Conservation (phyloP, 1,140 invertebrate species). For the Tetragonula clypearis region DNA sequence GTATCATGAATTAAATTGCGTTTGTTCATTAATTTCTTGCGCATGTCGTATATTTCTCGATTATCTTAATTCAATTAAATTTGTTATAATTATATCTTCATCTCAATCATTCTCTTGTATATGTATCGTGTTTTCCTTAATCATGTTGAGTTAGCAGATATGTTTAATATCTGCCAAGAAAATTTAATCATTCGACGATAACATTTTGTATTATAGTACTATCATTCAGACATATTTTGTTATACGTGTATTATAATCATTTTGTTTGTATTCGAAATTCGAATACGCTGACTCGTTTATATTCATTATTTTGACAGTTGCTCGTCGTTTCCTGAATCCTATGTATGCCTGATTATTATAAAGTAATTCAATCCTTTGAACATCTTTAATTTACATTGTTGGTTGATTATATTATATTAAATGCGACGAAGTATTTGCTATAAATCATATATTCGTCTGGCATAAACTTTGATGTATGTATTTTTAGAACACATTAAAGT, state of each 20-base stretch:
- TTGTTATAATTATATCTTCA: conserved; percentile 80
- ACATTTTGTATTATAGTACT: conserved; percentile 56
- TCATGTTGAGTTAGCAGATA: conserved; percentile 54
- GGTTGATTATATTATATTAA: conserved; percentile 25
- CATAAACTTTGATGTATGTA: conserved; percentile 3
- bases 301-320: conserved; percentile 60
- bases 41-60: conserved; percentile 79
- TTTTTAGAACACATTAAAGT: not conserved
- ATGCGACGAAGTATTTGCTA: conserved; percentile 44
- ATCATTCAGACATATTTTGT: conserved; percentile 51
- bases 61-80: conserved; percentile 78
- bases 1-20: conserved; percentile 35
- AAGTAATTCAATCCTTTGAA: not conserved
- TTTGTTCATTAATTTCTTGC: conserved; percentile 56
- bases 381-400: not conserved
- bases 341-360: conserved; percentile 13
- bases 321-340: conserved; percentile 52
- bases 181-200: conserved; percentile 56
- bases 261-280: conserved; percentile 47
- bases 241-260: conserved; percentile 44
- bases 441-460: conserved; percentile 42
- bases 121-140: conserved; percentile 64
- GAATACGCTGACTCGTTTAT: conserved; percentile 28
- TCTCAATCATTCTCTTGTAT: conserved; percentile 68
- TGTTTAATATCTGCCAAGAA: conserved; percentile 58